Evolutionary conservation across 1,140 invertebrate species (phyloP).

Genomic region (Dreissena polymorpha): DNA sequence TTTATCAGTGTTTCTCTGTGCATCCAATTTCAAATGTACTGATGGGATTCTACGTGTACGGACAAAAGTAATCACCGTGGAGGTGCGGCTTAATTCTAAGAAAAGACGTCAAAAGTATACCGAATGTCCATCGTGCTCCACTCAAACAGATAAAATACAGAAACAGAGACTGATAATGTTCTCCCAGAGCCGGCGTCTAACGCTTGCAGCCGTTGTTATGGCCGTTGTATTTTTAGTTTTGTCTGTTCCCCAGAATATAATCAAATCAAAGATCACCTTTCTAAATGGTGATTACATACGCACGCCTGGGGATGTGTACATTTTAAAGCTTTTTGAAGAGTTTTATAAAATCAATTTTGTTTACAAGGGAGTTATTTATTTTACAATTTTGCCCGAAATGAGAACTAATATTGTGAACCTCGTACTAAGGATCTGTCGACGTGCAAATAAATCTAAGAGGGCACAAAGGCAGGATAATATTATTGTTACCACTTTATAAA

Average conservation of each 20-base stretch:
- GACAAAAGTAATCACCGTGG: slow-evolving; percentile 30
- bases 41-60: slow-evolving; percentile 40
- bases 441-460: background rate
- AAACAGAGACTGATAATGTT: slow-evolving; percentile 41
- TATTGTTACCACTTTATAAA: background rate
- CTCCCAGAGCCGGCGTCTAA: slow-evolving; percentile 47
- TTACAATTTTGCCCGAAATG: slow-evolving; percentile 41
- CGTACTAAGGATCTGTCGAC: background rate
- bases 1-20: slow-evolving; percentile 37
- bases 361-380: slow-evolving; percentile 46
- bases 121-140: slow-evolving; percentile 32
- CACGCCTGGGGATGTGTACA: slow-evolving; percentile 5
- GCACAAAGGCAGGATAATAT: background rate
- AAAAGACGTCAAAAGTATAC: slow-evolving; percentile 24
- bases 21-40: slow-evolving; percentile 29
- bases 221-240: slow-evolving; percentile 50
- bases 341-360: slow-evolving; percentile 50
- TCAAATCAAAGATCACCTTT: slow-evolving; percentile 56
- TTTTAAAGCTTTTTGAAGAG: slow-evolving; percentile 50
- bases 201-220: slow-evolving; percentile 40
- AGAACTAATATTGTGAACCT: slow-evolving; percentile 29
- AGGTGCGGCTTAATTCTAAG: slow-evolving; percentile 37
- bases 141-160: slow-evolving; percentile 23
- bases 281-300: slow-evolving; percentile 32
- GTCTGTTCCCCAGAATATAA: slow-evolving; percentile 57